Conservation (phyloP, 2,797 vertebrate genomes). For the Macropodus opercularis region DNA sequence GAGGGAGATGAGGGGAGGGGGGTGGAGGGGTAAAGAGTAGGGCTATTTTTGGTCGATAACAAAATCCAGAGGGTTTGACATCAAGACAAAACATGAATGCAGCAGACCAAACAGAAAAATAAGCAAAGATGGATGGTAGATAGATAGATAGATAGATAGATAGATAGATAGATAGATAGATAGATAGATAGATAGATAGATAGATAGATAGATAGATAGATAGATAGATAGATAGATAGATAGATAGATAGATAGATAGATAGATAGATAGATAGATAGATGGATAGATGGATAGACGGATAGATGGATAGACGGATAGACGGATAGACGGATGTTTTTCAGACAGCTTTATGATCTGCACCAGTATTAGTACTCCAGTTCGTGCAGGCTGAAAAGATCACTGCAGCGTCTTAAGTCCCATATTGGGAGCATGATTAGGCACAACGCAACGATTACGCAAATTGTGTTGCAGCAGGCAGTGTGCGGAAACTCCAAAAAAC, state of each 20-base stretch:
- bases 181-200: constrained; percentile 62
- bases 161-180: constrained; percentile 46
- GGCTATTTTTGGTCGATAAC: constrained; percentile 78
- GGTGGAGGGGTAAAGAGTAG: constrained; percentile 56
- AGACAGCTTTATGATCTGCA: constrained; percentile 49
- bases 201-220: constrained; percentile 59
- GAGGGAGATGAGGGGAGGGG: constrained; percentile 20
- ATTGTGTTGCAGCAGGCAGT: constrained; percentile 75
- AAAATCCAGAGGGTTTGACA: constrained; percentile 73
- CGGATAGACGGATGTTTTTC: constrained; percentile 31
- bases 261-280: constrained; percentile 42
- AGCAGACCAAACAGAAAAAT: constrained; percentile 61
- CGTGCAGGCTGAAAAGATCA: constrained; percentile 68
- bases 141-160: constrained; percentile 49
- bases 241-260: constrained; percentile 57
- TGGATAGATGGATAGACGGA: constrained; percentile 58
- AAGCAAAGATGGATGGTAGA: constrained; percentile 41
- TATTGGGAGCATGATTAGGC: constrained; percentile 80
- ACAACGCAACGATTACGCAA: constrained; percentile 83
- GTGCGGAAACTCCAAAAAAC: constrained; percentile 69
- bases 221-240: constrained; percentile 58
- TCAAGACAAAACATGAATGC: constrained; percentile 72
- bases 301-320: constrained; percentile 55
- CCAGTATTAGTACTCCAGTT: constrained; percentile 64
- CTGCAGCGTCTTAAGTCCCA: constrained; percentile 81